Base-by-base conservation (phyloP, 2,797 vertebrate species). In the Takifugu ocellatus region DNA sequence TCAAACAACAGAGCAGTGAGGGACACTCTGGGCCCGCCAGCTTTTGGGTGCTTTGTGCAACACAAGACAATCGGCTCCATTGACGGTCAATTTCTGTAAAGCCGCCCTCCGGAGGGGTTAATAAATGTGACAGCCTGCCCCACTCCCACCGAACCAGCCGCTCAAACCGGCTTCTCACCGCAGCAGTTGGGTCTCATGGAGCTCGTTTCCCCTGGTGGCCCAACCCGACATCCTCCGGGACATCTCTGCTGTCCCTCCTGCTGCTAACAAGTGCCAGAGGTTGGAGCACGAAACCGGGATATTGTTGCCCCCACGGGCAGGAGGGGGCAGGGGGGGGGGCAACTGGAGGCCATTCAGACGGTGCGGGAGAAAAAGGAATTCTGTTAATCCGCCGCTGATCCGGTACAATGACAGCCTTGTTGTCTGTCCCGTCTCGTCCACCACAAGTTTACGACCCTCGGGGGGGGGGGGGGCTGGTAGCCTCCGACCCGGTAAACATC, bases 381-480 rank as follows among this genome's bases (percentile, higher is more conserved):
- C 85, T 81, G 89, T 87, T 92, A 91, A 91, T 92, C 91, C 90
- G 82, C 81, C 78, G 84, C 83, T 91, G 91, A 91, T 89, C 89
- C 88, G 76, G 83, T 86, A 92, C 90, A 92, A 92, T 91, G 88
- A 89, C 87, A 86, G 87, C 90, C 90, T 91, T 92, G 91, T 91
- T 91, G 88, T 91, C 85, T 84, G 82, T 88, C 88, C 88, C 82
- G 84, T 87, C 88, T 86, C 84, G 81, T 80, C 77, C 77, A 79
- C 65, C 77, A 81, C 87, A 85, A 87, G 75, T 90, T 84, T 75
- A 73, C 68, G 65, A 75, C 82, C 68, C 51, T 53, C 65, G 68
- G 77, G 74, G 63, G 5, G 6, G 6, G 68, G 77, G 74, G 63
- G 5, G 6, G 6, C 29, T 8, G 29, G 5, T 33, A 33, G 7